A percentile compares a stretch with the other conserved stretches of the same genome.
phyloP scores from a whole-genome alignment of 2,888 invertebrate species.

The Idaea straminata region DNA sequence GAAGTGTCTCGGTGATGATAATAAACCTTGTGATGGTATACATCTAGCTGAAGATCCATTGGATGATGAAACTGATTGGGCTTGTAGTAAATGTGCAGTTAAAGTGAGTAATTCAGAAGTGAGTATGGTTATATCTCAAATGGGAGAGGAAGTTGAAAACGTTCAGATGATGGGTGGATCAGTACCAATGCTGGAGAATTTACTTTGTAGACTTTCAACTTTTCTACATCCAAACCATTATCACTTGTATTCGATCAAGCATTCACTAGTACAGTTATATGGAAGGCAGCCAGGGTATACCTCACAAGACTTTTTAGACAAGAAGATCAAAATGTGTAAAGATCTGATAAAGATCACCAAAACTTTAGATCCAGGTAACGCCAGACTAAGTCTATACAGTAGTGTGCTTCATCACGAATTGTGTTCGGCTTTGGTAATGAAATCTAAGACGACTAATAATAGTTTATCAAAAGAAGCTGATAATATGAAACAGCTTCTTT shows the following conservation, averaged over 20 bases:
- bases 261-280: conserved; percentile 89
- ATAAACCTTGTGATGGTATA: conserved; percentile 81
- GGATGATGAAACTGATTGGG: conserved; percentile 87
- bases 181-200: conserved; percentile 80
- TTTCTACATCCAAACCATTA: conserved; percentile 93
- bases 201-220: conserved; percentile 84
- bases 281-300: conserved; percentile 84
- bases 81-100: conserved; percentile 85
- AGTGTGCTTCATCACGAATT: conserved; percentile 89
- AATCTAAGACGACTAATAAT: conserved; percentile 59
- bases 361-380: conserved; percentile 86
- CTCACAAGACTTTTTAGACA: conserved; percentile 80
- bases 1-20: conserved; percentile 82
- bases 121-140: conserved; percentile 83
- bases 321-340: conserved; percentile 84
- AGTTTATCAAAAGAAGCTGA: conserved; percentile 46
- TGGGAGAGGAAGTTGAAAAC: conserved; percentile 88
- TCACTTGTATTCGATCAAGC: conserved; percentile 89
- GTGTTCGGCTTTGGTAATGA: conserved; percentile 77
- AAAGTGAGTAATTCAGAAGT: conserved; percentile 83
- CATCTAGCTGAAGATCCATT: conserved; percentile 87
- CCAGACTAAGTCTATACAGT: conserved; percentile 86
- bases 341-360: conserved; percentile 82
- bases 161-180: conserved; percentile 82
- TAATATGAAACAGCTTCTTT: conserved; percentile 58